Evolutionary conservation across 2,113 vertebrate species (phyloP), one percentile per base, ranked within the genome.

Genomic region (Phrynosoma platyrhinos): DNA sequence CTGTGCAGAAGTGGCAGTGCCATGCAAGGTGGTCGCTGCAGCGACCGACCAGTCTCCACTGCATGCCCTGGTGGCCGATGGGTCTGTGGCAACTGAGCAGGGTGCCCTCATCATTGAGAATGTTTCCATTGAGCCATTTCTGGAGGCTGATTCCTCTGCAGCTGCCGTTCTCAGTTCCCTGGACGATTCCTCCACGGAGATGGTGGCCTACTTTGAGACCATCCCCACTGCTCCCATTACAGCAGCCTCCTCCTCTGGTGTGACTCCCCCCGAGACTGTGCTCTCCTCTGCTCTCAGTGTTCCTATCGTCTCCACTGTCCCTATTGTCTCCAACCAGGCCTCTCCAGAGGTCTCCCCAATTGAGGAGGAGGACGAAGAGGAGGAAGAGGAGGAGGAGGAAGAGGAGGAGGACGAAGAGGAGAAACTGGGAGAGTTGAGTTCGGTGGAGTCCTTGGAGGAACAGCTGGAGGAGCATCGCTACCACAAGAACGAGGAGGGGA

Each of bases 271-370:
- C 0, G 95, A 97, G 5, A 97, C 96, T 0, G 91, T 97, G 14
- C 88, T 97, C 52, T 97, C 97, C 0, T 94, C 97, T 0, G 96
- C 97, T 2, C 92, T 97, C 27, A 94, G 94, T 79, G 83, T 93
- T 3, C 97, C 97, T 91, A 96, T 98, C 21, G 86, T 96, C 0
- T 97, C 97, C 9, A 97, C 96, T 0, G 84, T 97, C 32, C 97
- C 97, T 1, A 96, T 97, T 0, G 94, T 97, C 18, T 97, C 97
- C 30, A 97, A 96, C 79, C 94, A 96, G 2, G 42, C 90, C 82
- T 52, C 4, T 85, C 47, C 62, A 21, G 0, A 68, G 16, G 14
- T 40, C 16, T 1, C 71, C 8, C 21, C 27, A 14, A 27, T 64
- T 0, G 66, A 66, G 6, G 74, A 66, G 21, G 18, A 47, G 47